Evolutionary conservation across 1,140 invertebrate genomes (phyloP).

Genomic region (Tribolium madens): DNA sequence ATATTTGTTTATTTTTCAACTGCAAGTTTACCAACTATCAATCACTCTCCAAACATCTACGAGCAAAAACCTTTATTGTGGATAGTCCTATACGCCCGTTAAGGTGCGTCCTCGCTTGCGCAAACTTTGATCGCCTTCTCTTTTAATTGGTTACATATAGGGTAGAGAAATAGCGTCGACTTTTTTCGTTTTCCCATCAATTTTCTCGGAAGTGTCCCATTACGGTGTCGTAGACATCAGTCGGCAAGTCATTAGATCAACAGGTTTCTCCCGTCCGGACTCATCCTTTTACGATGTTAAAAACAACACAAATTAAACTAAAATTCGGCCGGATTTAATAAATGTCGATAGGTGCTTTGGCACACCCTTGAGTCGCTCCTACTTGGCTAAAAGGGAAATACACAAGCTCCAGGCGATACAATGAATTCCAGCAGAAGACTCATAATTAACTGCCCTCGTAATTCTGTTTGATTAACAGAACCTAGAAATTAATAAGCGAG

Average conservation of each 20-base stretch:
- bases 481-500: constrained; percentile 61
- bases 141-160: constrained; percentile 42
- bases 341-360: not conserved
- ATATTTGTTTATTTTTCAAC: no score
- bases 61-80: not conserved
- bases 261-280: constrained; percentile 34
- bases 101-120: not conserved
- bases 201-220: constrained; percentile 42
- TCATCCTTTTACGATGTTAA: not conserved
- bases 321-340: constrained; percentile 7
- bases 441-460: constrained; percentile 61
- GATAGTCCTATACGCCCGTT: not conserved
- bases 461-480: constrained; percentile 62
- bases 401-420: constrained; percentile 40
- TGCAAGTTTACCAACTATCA: no score
- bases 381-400: constrained; percentile 36
- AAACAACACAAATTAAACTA: not conserved
- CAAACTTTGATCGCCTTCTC: not conserved
- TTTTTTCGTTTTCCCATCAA: constrained; percentile 41
- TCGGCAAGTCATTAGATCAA: constrained; percentile 42
- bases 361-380: not conserved
- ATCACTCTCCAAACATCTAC: not conserved
- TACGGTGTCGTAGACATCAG: constrained; percentile 36
- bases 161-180: constrained; percentile 6
- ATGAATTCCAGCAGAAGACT: constrained; percentile 53